Conservation (phyloP, 2,888 invertebrate species). For the Axea sp. region DNA sequence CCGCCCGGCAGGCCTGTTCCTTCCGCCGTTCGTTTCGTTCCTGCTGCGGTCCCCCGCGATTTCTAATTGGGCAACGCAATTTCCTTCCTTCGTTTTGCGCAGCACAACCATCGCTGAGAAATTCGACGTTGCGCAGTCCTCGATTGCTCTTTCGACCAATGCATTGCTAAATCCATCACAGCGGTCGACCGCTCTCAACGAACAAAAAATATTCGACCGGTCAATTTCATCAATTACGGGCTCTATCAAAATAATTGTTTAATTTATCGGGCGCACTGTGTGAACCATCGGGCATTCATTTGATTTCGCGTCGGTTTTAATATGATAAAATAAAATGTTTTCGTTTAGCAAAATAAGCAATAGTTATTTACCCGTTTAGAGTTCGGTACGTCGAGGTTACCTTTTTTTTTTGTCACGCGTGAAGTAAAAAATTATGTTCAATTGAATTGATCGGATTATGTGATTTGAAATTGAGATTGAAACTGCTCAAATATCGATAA, state of each 20-base stretch:
- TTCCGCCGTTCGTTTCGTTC: too few relatives aligned
- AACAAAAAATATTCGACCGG: neutral
- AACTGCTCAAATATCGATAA: constrained; percentile 31
- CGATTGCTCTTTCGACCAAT: constrained; percentile 47
- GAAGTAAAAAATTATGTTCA: constrained; percentile 21
- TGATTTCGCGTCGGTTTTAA: neutral
- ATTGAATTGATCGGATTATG: constrained; percentile 23
- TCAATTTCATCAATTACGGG: constrained; percentile 20
- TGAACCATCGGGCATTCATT: too few relatives aligned
- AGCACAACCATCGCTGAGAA: constrained; percentile 61
- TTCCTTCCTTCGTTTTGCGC: constrained; percentile 68
- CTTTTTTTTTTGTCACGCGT: constrained; percentile 3
- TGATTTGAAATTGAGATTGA: constrained; percentile 21
- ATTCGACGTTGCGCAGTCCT: constrained; percentile 60
- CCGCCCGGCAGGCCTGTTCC: too few relatives aligned
- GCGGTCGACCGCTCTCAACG: constrained; percentile 12
- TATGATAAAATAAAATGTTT: neutral
- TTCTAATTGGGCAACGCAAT: constrained; percentile 71
- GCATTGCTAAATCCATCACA: constrained; percentile 45
- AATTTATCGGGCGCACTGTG: neutral
- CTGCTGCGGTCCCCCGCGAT: constrained; percentile 63
- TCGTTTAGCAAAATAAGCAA: constrained; percentile 2
- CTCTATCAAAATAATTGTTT: constrained; percentile 18
- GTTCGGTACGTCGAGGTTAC: neutral
- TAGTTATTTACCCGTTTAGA: neutral